Conservation (phyloP, 2,113 vertebrate genomes). For the Gavialis gangeticus region DNA sequence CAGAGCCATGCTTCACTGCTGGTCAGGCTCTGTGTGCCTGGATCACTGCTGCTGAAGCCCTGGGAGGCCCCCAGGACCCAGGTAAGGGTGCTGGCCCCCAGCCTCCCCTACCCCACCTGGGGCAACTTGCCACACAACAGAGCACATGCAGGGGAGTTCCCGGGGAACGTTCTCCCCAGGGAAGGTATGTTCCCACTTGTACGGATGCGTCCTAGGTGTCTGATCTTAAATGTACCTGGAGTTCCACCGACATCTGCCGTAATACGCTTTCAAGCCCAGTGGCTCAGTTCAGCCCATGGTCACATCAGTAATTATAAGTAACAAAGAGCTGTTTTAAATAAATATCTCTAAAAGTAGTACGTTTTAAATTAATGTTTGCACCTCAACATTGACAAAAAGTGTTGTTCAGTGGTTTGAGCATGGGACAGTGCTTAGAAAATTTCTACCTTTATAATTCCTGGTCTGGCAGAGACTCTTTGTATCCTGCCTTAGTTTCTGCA, state of each 20-base stretch:
- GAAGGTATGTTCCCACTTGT: too few relatives aligned
- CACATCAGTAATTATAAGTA: background rate
- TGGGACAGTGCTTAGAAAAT: background rate
- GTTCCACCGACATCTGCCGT: rapidly evolving
- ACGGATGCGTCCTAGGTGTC: too few relatives aligned
- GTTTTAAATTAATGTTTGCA: background rate
- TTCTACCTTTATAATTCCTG: background rate
- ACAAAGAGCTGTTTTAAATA: background rate
- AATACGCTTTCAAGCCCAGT: background rate
- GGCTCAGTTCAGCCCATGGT: background rate
- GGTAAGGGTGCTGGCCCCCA: too few relatives aligned
- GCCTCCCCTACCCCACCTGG: too few relatives aligned
- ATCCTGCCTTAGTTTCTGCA: background rate
- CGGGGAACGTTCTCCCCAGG: too few relatives aligned
- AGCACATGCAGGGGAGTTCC: too few relatives aligned
- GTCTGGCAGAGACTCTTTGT: rapidly evolving
- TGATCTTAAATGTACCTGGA: background rate
- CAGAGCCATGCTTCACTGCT: too few relatives aligned
- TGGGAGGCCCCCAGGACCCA: too few relatives aligned
- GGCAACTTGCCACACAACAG: too few relatives aligned
- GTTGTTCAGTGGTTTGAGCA: background rate
- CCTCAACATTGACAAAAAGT: background rate
- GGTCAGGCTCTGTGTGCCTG: too few relatives aligned
- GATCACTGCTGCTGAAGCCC: too few relatives aligned
- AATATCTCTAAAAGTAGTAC: background rate